These are phyloP conservation scores for Fregata magnificens DNA, from an alignment of 2,113 vertebrate species.

Conservation along the genomic window DNA sequence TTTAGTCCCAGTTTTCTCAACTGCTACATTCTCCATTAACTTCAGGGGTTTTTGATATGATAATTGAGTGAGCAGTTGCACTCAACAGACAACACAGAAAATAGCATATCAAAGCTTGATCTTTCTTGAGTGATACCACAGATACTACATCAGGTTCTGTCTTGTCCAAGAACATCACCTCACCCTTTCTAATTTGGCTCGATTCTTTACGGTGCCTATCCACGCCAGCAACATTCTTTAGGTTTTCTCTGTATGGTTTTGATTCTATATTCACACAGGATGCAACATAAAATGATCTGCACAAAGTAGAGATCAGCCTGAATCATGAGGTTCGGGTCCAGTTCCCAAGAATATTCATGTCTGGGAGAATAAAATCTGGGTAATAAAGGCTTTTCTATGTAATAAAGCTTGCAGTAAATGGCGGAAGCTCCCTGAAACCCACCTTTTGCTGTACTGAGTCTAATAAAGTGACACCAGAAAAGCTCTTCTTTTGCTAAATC, in stretches of 20 bases:
- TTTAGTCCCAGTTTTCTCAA: background rate
- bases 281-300: background rate
- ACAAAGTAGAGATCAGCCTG: background rate
- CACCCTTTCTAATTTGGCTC: background rate
- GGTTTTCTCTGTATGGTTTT: background rate
- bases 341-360: background rate
- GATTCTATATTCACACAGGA: background rate
- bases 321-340: background rate
- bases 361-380: background rate
- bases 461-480: background rate
- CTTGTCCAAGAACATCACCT: slow-evolving; percentile 1
- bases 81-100: background rate
- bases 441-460: background rate
- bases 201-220: background rate
- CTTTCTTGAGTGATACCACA: background rate
- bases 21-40: background rate
- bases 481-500: background rate
- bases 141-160: background rate
- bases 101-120: background rate
- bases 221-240: background rate
- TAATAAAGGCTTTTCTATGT: background rate
- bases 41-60: background rate
- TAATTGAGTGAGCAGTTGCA: background rate
- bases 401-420: background rate
- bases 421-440: background rate